Evolutionary conservation across 2,113 vertebrate species (phyloP).

Genomic region (Cepphus grylle): DNA sequence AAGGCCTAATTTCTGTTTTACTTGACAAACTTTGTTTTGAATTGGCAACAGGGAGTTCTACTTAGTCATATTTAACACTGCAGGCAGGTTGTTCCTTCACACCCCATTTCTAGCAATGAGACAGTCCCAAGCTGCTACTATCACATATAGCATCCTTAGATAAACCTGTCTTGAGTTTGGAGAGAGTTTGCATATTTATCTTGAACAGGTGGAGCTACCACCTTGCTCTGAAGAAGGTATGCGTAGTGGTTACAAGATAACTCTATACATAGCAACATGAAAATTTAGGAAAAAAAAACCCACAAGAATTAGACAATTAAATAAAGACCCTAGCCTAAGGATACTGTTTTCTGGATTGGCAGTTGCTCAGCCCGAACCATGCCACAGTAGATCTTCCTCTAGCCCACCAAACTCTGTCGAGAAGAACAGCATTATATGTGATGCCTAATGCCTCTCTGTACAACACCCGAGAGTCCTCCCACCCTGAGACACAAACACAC

Average conservation of each 20-base stretch:
- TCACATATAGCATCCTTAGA: background rate
- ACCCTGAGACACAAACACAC: background rate
- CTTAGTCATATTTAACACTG: background rate
- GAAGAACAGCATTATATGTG: background rate
- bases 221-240: background rate
- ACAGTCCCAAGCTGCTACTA: background rate
- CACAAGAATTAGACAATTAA: background rate
- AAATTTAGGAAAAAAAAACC: background rate
- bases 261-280: no score
- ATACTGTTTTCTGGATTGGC: background rate
- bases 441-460: background rate
- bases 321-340: background rate
- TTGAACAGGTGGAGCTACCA: background rate
- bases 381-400: background rate
- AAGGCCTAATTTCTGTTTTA: background rate
- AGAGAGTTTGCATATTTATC: background rate
- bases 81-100: background rate
- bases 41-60: background rate
- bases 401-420: background rate
- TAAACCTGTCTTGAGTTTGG: background rate
- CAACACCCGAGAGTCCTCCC: no score
- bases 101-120: background rate
- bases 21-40: background rate
- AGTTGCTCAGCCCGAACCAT: background rate
- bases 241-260: background rate